Base-by-base conservation (phyloP, 2,888 invertebrate genomes). In the Trichogramma evanescens region DNA sequence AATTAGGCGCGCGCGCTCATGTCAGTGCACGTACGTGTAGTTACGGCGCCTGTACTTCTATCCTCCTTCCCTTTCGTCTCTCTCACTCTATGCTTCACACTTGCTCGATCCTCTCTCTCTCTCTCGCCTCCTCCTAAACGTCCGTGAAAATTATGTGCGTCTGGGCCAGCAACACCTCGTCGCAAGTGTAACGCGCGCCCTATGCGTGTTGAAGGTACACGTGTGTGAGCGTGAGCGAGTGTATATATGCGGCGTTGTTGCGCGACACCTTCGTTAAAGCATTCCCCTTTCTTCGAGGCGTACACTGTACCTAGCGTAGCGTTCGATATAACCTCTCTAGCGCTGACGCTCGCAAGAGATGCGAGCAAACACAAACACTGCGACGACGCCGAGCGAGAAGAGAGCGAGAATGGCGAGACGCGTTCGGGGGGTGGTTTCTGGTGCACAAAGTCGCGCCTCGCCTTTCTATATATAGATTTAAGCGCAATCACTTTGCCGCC, bases 261-360 rank as follows among this genome's bases (percentile, higher is more conserved):
- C 54, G 62, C 57, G 57, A 63, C 63, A 63, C 63, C 56, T 63
- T 59, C 57, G 63, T 63, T 63, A 59, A 54, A 56, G 40, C 50
- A 40, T 42, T 13, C 39, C 10, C 5, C 48, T n/a, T n/a, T 40
- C 8, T 5, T 50, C 6, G 4, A 43, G 10, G 43, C 43, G 44
- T 43, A 40, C 4, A 46, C 26, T 43, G 51, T 26, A 26, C 26
- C 26, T 26, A 26, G 50, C 45, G 50, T 26, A 38, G 38, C 8
- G 53, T 44, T 10, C 8, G 53, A 53, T 43, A 38, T 10, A 44
- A 45, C n/a, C 45, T 10, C 6, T 10, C n/a, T 10, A 13, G 10
- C 26, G 48, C 54, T 54, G 54, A 38, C 26, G 41, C 53, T 54
- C 39, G 54, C 42, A 40, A 45, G 45, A 9, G 51, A 10, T 5